Conservation (phyloP, 2,888 invertebrate genomes). For the Hydrotaea diabolus region DNA sequence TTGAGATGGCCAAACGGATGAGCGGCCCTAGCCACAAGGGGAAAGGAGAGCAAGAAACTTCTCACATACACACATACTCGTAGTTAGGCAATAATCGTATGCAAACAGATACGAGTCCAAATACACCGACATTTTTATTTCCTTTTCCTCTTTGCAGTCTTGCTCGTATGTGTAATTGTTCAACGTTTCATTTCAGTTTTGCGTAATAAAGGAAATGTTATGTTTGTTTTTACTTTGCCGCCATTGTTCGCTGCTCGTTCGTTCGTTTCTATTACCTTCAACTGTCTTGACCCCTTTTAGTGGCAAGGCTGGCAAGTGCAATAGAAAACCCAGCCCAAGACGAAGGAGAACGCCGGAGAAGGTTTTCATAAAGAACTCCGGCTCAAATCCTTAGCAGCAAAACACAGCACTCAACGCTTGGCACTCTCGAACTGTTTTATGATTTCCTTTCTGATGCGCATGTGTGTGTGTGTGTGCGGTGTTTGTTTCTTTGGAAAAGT, state of each 20-base stretch:
- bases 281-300: constrained; percentile 56
- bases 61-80: background rate
- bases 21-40: background rate
- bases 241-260: background rate
- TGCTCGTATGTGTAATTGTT: constrained; percentile 5
- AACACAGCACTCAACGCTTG: background rate
- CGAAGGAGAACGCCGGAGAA: too few relatives aligned
- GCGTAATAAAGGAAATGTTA: constrained; percentile 52
- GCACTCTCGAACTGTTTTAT: constrained; percentile 12
- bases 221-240: constrained; percentile 52
- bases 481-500: constrained; percentile 6
- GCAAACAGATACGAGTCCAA: constrained; percentile 19
- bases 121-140: constrained; percentile 10
- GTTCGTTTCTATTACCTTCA: constrained; percentile 9
- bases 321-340: background rate
- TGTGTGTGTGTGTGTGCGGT: too few relatives aligned
- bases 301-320: background rate
- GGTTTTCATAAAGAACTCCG: constrained; percentile 9
- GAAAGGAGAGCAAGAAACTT: constrained; percentile 7
- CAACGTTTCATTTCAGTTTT: background rate
- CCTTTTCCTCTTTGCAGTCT: background rate
- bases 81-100: constrained; percentile 13
- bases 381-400: constrained; percentile 24
- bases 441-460: constrained; percentile 25
- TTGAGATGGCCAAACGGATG: background rate